Percentiles rank a stretch among this genome's conserved stretches.
These are phyloP conservation scores for Timema podura DNA, from an alignment of 2,888 invertebrate species.

Conservation along the genomic window DNA sequence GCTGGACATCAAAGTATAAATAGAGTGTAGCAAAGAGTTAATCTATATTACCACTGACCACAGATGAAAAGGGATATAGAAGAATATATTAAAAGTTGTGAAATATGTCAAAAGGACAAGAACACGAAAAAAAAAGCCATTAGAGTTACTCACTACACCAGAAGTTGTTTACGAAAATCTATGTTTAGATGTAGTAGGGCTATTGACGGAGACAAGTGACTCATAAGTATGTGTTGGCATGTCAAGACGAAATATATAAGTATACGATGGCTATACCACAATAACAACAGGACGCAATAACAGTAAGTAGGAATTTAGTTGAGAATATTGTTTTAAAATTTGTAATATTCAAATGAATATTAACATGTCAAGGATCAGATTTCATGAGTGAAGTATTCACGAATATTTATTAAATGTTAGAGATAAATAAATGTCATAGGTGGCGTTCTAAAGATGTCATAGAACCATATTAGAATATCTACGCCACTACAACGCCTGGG, in stretches of 20 bases:
- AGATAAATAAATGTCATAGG: not conserved
- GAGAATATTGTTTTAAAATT: not conserved
- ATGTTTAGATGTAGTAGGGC: not conserved
- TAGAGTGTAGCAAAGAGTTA: not conserved
- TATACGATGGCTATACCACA: not conserved
- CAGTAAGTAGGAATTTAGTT: not conserved
- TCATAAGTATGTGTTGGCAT: not conserved
- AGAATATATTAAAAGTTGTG: not conserved
- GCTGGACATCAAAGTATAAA: slow-evolving; percentile 3
- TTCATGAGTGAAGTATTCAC: not conserved
- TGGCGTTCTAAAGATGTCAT: not conserved
- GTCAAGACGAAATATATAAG: not conserved
- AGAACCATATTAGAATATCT: not conserved
- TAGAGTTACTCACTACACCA: not conserved
- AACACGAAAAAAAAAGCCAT: not conserved
- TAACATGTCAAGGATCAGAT: not conserved
- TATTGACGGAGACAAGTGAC: not conserved
- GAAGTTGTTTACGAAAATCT: not conserved
- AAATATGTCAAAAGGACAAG: not conserved
- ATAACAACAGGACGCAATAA: not conserved
- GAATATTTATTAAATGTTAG: not conserved
- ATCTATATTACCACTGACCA: not conserved
- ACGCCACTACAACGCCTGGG: not conserved
- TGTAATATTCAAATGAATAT: not conserved
- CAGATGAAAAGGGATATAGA: slow-evolving; percentile 13